Evolutionary conservation across 1,140 invertebrate genomes (phyloP), one percentile per base, ranked within the genome.

Genomic region (Zaprionus capensis): DNA sequence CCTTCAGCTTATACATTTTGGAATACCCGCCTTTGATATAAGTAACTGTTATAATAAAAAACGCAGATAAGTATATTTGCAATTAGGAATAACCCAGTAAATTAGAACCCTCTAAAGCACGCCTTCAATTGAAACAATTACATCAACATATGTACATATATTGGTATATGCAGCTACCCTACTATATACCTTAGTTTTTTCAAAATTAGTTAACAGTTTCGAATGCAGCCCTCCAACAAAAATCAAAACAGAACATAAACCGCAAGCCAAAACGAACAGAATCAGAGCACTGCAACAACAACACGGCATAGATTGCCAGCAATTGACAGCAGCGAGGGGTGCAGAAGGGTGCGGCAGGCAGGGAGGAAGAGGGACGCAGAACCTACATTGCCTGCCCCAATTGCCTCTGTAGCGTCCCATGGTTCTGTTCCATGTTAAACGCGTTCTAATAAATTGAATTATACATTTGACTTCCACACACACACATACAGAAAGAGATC

Each of bases 391-490:
- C 31, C 61, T 64, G 72, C 31, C 66, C 66, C 72, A 66, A 65
- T 62, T 70, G 67, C 9, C 57, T 34, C 31, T 28, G 67, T 28
- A 20, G 24, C 53, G 70, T 65, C 56, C 73, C 68, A 67, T 74
- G 78, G 69, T 63, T 67, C 62, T 62, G 79, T 81, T 85, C 76
- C 79, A 71, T 82, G 78, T 69, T 82, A 80, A 82, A 80, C 73
- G 79, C 87, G 73, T 77, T 84, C 81, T 91, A 91, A 87, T 88
- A 91, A 91, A 91, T 91, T 91, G 71, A 91, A 91, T 91, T 91
- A 88, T 91, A 84, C 83, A 74, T 91, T 91, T 91, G 87, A 91
- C 87, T 85, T 78, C 71, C 67, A 70, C 68, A 80, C 31, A 59
- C 28, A 70, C 36, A 65, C 38, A 22, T 9, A 53, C 12, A 66